Base-by-base conservation (phyloP, 1,140 invertebrate species). In the Hirudo medicinalis region DNA sequence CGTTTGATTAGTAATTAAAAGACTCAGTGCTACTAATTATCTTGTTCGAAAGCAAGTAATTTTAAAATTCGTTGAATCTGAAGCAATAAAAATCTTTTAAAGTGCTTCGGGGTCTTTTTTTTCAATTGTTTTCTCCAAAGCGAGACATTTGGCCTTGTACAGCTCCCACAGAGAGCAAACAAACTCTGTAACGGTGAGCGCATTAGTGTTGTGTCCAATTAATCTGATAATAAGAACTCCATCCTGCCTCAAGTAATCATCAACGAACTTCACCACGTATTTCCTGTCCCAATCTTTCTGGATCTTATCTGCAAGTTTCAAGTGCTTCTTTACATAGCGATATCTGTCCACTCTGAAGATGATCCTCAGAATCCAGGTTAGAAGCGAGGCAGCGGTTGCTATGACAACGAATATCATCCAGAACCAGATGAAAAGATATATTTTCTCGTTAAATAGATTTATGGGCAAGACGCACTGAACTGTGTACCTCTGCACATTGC, bases 381-480 rank as follows among this genome's bases (percentile, higher is more conserved):
- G 27, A 19, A 72, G 55, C 27, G 32, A 74, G 70, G 40, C 67
- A 40, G 67, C 11, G 27, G 40, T 73, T 29, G 55, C 36, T 20
- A 66, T 4, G 76, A 71, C 75, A 66, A 80, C 69, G 71, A 81
- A 72, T 43, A 77, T 73, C 53, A 80, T 71, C 83, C 83, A 84
- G 75, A 85, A 84, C 83, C 83, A 85, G 57, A 84, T 76, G 74
- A 85, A 82, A 32, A 85, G 80, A 75, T 84, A 84, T 57, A 84
- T 83, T 76, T 84, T 84, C 75, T 84, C 82, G 74, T 84, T 84
- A 78, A 84, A 84, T 25, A 84, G 79, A 73, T 84, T 85, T 71
- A 85, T 83, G 70, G 84, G 84, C 2, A 85, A 78, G 3, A 84
- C 82, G 73, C 83, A 84, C 71, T 81, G 80, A n/a, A 81, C 80